Evolutionary conservation across 2,797 vertebrate species (phyloP), one percentile per base, ranked within the genome.

Genomic region (Brotogeris chrysoptera): DNA sequence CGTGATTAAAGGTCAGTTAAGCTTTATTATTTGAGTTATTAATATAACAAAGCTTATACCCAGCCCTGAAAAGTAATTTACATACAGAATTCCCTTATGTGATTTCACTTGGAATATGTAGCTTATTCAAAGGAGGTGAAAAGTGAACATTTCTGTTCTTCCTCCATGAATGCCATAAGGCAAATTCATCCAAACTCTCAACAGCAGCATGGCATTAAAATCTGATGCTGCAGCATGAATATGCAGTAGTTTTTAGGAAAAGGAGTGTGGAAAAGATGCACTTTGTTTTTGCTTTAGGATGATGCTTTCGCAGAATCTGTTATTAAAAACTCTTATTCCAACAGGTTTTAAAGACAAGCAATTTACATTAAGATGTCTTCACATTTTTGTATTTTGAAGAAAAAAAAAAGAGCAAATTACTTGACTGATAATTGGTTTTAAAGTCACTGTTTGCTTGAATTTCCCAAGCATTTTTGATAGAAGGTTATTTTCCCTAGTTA

Each of bases 1-100:
- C 34, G 57, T 64, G 74, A 91, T 47, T 70, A 73, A 92, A 97
- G 96, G 97, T 97, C 59, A 74, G 95, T 93, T 84, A 63, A 95
- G 13, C 49, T 57, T 60, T 38, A 36, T 5, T 36, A 11, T 60
- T 70, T 46, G 65, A 52, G 28, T 73, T 92, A 44, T 68, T 72
- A 72, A 49, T 86, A 57, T 6, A 81, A 47, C 19, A 80, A 77
- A 91, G 18, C 79, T 89, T 81, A 88, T 80, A 36, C 49, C 13
- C 44, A 77, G 39, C 16, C 16, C 19, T 72, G 68, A 81, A 57
- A 92, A 86, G 92, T 53, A 49, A 43, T 47, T 64, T 84, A 55
- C 38, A 11, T 38, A 20, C 8, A 68, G 57, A 36, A 74, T 53
- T 90, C 47, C 61, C 52, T 72, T 89, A 49, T 11, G 7, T 59